These are phyloP conservation scores for Chaetorhynchus papuensis DNA, from an alignment of 2,113 vertebrate genomes.

Conservation along the genomic window DNA sequence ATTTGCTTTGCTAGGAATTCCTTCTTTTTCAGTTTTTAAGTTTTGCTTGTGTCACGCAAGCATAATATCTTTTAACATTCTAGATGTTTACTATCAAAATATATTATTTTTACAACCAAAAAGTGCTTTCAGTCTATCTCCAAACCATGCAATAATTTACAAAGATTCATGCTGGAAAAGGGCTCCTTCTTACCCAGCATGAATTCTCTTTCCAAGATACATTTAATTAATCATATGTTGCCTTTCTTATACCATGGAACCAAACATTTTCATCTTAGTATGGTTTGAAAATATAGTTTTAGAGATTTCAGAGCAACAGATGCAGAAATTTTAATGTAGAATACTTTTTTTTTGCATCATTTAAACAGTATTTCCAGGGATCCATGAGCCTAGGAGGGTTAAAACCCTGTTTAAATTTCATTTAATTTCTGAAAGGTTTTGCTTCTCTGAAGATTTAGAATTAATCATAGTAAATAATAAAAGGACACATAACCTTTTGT, in stretches of 20 bases:
- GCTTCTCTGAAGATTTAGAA: slow-evolving; percentile 20
- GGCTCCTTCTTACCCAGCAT: neutral
- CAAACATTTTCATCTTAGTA: neutral
- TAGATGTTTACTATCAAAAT: neutral
- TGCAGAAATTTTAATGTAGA: neutral
- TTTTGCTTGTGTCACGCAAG: neutral
- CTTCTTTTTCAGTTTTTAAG: neutral
- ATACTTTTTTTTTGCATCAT: neutral
- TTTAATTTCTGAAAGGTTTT: slow-evolving; percentile 56
- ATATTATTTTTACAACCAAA: neutral
- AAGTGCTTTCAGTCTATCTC: neutral
- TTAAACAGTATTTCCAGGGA: neutral
- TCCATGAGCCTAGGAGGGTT: neutral
- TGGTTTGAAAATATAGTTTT: neutral
- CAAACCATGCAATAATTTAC: neutral
- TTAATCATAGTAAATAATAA: slow-evolving; percentile 42
- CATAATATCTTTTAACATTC: neutral
- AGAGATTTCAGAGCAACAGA: neutral
- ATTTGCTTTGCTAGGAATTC: neutral
- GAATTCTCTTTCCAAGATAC: neutral
- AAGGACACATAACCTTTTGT: slow-evolving; percentile 61
- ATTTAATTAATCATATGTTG: slow-evolving; percentile 25
- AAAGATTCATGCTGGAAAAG: neutral
- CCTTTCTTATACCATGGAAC: neutral
- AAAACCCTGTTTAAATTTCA: slow-evolving; percentile 61